phyloP scores from a whole-genome alignment of 2,113 vertebrate species.

The Dasyprocta punctata region DNA sequence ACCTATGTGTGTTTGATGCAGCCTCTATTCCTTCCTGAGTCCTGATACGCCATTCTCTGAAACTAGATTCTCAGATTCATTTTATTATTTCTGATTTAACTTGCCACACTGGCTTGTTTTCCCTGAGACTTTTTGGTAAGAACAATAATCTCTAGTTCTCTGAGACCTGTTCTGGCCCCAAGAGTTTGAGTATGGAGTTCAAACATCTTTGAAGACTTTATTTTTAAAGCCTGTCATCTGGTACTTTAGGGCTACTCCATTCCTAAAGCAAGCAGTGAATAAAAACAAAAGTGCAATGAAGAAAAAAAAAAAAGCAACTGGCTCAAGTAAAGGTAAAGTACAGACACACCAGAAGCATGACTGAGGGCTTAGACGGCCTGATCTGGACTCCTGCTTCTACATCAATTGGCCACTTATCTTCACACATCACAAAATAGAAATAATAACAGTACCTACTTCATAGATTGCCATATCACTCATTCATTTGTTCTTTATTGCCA shows the following conservation, averaged over 20 bases:
- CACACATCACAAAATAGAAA: too few species aligned
- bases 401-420: too few species aligned
- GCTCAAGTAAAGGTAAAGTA: too few species aligned
- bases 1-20: fast-evolving
- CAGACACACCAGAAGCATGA: background rate
- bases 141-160: background rate
- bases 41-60: background rate
- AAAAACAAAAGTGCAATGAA: background rate
- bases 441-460: too few species aligned
- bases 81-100: background rate
- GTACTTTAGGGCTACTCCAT: background rate
- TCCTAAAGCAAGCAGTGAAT: background rate
- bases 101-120: background rate
- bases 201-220: background rate
- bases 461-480: too few species aligned
- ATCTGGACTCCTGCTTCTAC: background rate
- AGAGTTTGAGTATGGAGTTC: background rate
- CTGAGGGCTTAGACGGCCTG: background rate
- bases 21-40: background rate
- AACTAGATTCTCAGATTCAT: background rate
- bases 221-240: background rate
- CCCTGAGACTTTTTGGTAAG: background rate
- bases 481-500: too few species aligned
- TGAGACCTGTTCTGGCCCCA: background rate
- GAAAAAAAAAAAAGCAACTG: background rate